phyloP scores from a whole-genome alignment of 2,113 vertebrate genomes.

The Pelmatolapia mariae region DNA sequence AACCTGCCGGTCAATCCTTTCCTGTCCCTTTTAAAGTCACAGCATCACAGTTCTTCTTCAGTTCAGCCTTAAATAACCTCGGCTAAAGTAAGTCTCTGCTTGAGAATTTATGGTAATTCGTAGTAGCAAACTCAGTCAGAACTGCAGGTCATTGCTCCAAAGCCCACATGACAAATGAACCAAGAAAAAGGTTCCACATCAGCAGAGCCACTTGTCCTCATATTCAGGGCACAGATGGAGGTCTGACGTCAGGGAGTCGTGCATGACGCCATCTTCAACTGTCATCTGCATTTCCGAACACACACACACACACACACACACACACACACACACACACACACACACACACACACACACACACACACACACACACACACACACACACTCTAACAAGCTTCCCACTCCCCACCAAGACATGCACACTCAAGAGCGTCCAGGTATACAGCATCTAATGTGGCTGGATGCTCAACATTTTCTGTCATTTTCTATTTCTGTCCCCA shows the following conservation, averaged over 20 bases:
- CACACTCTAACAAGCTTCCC: neutral
- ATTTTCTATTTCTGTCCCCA: neutral
- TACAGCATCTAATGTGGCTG: neutral
- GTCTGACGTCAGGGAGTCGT: slow-evolving; percentile 14
- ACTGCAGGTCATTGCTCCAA: neutral
- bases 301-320: fast-evolving
- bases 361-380: fast-evolving
- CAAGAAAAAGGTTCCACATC: neutral
- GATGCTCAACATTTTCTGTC: neutral
- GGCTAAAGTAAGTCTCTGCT: neutral
- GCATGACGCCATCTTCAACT: neutral
- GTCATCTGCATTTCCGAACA: neutral
- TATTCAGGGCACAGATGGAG: slow-evolving; percentile 43
- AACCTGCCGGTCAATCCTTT: neutral
- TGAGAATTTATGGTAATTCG: neutral
- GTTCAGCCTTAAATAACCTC: slow-evolving; percentile 30
- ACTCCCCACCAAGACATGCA: neutral
- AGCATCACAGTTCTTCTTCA: neutral
- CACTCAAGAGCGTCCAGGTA: neutral
- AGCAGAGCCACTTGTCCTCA: slow-evolving; percentile 14
- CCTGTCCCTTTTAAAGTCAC: slow-evolving; percentile 14
- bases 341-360: neutral
- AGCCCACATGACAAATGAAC: neutral
- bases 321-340: neutral
- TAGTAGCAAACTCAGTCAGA: neutral